Base-by-base conservation (phyloP, 1,140 invertebrate genomes). In the Dreissena polymorpha region DNA sequence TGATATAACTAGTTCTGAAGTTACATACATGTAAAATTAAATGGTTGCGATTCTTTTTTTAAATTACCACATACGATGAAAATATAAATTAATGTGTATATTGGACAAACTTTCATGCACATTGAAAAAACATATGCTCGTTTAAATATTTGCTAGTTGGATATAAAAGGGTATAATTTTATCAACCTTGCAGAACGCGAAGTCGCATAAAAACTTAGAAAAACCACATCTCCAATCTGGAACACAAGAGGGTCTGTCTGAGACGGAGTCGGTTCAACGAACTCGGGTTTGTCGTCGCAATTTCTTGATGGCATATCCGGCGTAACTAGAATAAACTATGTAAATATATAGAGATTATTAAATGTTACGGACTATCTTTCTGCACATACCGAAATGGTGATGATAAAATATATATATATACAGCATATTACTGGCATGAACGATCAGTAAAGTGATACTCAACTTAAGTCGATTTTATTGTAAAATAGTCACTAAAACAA, bases 251-350 rank as follows among this genome's bases (percentile, higher is more conserved):
- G 55, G 55, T 39, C 39, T 14, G 1, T 60, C 27, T 18, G 21
- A 12, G 18, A 18, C 10, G 73, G 73, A 18, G 73, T 65, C 14
- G 73, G 73, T 14, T 13, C 13, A n/a, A 76, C 27, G 65, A 76
- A 76, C 25, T 39, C 39, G 14, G 73, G 73, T 50, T 60, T 76
- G 29, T 76, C 60, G 13, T 6, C 13, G 63, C 73, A 76, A 16
- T 14, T 10, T 49, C 25, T 29, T 18, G 57, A 64, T 23, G 10
- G 23, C 39, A 23, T 27, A 16, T 65, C 27, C 0, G 73, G 73
- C 6, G 73, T 76, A 13, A 39, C 27, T 8, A 76, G 39, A 25
- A 76, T 21, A 50, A 76, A 76, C 73, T 76, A 29, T 23, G 64
- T 64, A 27, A 10, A 55, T 23, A 73, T 10, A 25, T n/a, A 25